Evolutionary conservation across 2,888 invertebrate genomes (phyloP).

Genomic region (Lottia gigantea): DNA sequence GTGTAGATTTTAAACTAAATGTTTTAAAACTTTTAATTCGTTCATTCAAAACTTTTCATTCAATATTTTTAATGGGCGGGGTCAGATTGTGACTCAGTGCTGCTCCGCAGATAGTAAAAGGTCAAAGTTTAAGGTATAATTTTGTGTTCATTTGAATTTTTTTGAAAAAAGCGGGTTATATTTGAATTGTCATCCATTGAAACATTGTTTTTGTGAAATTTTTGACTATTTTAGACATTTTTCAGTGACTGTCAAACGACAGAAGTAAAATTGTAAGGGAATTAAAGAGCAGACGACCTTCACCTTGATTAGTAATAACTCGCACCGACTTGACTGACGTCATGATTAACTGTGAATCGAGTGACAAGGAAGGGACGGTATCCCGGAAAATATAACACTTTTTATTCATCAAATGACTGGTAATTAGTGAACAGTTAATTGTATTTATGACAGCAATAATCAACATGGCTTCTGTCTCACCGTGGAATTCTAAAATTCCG

Average conservation of each 20-base stretch:
- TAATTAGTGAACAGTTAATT: too few relatives aligned
- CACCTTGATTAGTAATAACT: constrained; percentile 21
- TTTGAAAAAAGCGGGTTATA: too few relatives aligned
- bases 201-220: too few relatives aligned
- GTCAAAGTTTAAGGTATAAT: not conserved
- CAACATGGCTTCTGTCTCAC: constrained; percentile 40
- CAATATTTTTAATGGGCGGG: constrained; percentile 14
- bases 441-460: constrained; percentile 29
- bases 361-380: not conserved
- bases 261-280: not conserved
- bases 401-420: too few relatives aligned
- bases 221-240: too few relatives aligned
- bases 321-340: constrained; percentile 23
- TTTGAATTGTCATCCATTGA: too few relatives aligned
- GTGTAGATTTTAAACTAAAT: not conserved
- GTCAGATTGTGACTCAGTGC: not conserved
- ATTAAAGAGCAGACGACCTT: constrained; percentile 17
- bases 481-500: constrained; percentile 41
- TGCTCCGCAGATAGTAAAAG: constrained; percentile 7
- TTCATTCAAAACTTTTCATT: not conserved
- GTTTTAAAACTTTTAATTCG: not conserved
- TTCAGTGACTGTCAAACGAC: too few relatives aligned
- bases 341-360: constrained; percentile 21
- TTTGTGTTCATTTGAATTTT: too few relatives aligned
- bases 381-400: not conserved